Conservation (phyloP, 2,888 invertebrate genomes). For the Hypena proboscidalis region DNA sequence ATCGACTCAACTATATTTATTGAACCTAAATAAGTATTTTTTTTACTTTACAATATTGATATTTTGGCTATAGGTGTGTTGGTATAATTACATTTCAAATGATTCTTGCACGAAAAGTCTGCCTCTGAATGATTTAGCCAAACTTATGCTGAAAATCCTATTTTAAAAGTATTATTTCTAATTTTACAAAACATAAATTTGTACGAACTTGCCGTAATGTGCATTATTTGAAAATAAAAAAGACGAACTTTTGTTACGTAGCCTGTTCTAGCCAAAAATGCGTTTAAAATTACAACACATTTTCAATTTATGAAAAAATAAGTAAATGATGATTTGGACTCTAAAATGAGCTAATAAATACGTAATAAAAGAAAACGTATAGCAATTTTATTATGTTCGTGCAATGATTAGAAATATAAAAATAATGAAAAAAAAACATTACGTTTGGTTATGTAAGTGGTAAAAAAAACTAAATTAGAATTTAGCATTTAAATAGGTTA, state of each 20-base stretch:
- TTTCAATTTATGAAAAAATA: too few species aligned
- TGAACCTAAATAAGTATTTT: not conserved
- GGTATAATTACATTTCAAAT: not conserved
- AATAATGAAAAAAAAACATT: constrained; percentile 6
- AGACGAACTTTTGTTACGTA: too few species aligned
- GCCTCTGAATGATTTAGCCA: too few species aligned
- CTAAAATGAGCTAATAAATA: constrained; percentile 16
- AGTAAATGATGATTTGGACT: constrained; percentile 4
- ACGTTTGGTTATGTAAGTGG: constrained; percentile 11
- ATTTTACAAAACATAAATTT: not conserved
- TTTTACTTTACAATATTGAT: not conserved
- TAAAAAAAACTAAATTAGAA: constrained; percentile 20
- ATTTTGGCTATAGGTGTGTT: not conserved
- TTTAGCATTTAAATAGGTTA: constrained; percentile 19
- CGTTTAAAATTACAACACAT: too few species aligned
- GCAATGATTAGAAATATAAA: constrained; percentile 23
- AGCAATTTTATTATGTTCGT: constrained; percentile 18
- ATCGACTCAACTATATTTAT: not conserved
- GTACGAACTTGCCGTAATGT: constrained; percentile 8
- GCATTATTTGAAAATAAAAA: constrained; percentile 1
- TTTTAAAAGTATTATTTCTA: not conserved
- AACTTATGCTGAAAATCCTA: too few species aligned
- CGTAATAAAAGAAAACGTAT: constrained; percentile 11
- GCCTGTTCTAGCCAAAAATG: too few species aligned
- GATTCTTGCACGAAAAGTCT: not conserved